Evolutionary conservation across 2,888 invertebrate species (phyloP).

Genomic region (Eupithecia subfuscata): DNA sequence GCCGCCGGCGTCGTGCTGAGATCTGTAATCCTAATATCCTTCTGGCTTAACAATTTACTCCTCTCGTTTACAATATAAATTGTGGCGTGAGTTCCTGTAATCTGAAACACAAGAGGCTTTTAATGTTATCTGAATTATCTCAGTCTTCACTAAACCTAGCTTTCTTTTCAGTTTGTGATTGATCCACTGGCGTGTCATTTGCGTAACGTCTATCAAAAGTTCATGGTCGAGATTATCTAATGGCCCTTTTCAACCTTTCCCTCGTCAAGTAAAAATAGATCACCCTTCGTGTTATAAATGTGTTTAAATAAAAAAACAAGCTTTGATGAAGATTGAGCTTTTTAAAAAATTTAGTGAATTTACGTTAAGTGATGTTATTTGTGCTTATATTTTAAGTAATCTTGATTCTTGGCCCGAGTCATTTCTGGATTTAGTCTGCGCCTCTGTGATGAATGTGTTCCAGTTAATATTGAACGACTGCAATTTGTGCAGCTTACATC

Average conservation of each 20-base stretch:
- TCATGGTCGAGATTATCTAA: conserved; percentile 60
- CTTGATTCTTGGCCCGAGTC: background rate
- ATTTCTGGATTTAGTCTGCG: conserved; percentile 18
- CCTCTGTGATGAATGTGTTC: conserved; percentile 45
- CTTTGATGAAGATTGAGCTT: conserved; percentile 3
- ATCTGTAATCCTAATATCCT: background rate
- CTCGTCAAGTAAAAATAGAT: conserved; percentile 66
- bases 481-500: conserved; percentile 53
- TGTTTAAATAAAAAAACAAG: conserved; percentile 5
- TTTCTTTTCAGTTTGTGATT: conserved; percentile 43
- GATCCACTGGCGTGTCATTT: conserved; percentile 58
- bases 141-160: background rate
- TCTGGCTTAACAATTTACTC: background rate
- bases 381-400: background rate
- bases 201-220: conserved; percentile 67
- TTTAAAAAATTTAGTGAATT: background rate
- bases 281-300: conserved; percentile 46
- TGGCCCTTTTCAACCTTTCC: conserved; percentile 62
- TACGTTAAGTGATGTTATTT: conserved; percentile 8
- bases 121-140: conserved; percentile 39
- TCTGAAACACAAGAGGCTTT: conserved; percentile 42
- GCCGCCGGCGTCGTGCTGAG: background rate
- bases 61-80: background rate
- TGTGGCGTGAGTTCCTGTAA: background rate
- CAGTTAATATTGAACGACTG: conserved; percentile 57